Base-by-base conservation (phyloP, 2,797 vertebrate species). In the Pseudomugil gertrudae region DNA sequence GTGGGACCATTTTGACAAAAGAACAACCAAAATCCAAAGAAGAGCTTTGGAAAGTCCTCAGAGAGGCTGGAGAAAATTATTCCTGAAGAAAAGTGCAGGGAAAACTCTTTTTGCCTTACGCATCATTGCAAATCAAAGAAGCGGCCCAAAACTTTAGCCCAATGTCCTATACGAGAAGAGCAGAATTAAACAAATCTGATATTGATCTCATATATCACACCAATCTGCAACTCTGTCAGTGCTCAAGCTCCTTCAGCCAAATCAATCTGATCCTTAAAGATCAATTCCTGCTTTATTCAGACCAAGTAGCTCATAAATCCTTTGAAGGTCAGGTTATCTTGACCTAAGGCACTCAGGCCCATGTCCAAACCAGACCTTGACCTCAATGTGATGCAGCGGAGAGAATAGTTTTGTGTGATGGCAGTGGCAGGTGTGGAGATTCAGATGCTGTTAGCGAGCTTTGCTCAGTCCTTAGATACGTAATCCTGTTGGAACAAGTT, bases 351-450 rank as follows among this genome's bases (percentile, higher is more conserved):
- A 40, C 57, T 52, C n/a, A 10, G 9, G 5, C 35, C 21, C 5
- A 2, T 21, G 40, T 33, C n/a, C 38, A 30, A 32, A 29, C 30
- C 36, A 63, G 57, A 32, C 45, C 24, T 21, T 1, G 14, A 63
- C 57, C 40, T 70, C 54, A 84, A n/a, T 5, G 2, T 38, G 5
- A 73, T 71, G 23, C 23, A 40, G 21, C 1, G 27, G n/a, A 61
- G 24, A 48, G 68, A 52, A 32, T 4, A 29, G 27, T 55, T 57
- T 40, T 19, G 11, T 36, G 51, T 5, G 19, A 32, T 21, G 32
- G 15, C 43, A 30, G 32, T 21, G 8, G 30, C 43, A 65, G 40
- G 29, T 62, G 36, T 4, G 57, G 8, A 33, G 9, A 62, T 11
- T 24, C 63, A 32, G 30, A 56, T 38, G 14, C 17, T 47, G 17